These are phyloP conservation scores for Netelia melanura DNA, from an alignment of 2,888 invertebrate species.

Conservation along the genomic window DNA sequence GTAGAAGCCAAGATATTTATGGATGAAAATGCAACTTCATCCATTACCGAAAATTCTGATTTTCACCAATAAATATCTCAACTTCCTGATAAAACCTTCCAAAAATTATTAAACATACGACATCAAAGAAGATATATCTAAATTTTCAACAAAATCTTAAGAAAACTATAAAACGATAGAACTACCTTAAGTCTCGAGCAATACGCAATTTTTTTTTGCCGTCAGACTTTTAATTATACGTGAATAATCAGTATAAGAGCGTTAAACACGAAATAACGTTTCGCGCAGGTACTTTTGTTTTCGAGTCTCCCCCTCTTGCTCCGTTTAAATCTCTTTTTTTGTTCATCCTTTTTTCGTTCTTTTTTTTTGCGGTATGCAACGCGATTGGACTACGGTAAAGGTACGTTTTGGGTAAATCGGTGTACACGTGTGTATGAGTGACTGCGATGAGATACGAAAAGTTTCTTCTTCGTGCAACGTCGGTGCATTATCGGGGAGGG, in stretches of 20 bases:
- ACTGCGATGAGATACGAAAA: constrained; percentile 50
- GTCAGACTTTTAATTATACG: too few species aligned
- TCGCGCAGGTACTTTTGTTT: constrained; percentile 36
- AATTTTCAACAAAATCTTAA: too few species aligned
- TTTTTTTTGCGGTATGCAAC: background rate
- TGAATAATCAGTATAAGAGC: background rate
- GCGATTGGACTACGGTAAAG: constrained; percentile 41
- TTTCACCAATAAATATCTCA: too few species aligned
- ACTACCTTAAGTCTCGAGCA: too few species aligned
- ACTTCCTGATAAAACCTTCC: too few species aligned
- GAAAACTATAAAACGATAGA: too few species aligned
- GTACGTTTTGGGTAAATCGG: constrained; percentile 29
- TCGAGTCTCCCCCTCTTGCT: background rate
- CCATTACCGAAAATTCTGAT: too few species aligned
- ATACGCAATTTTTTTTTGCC: too few species aligned
- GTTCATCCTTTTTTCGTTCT: constrained; percentile 7
- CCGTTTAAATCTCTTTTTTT: constrained; percentile 14
- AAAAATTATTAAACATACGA: too few species aligned
- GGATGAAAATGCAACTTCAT: too few species aligned
- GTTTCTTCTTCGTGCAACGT: constrained; percentile 47
- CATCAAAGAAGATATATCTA: too few species aligned
- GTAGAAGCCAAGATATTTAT: too few species aligned
- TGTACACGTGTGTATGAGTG: constrained; percentile 7
- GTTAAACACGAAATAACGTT: constrained; percentile 45
- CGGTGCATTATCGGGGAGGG: constrained; percentile 1